Conservation (phyloP, 2,797 vertebrate species). For the Hemitrygon akajei region DNA sequence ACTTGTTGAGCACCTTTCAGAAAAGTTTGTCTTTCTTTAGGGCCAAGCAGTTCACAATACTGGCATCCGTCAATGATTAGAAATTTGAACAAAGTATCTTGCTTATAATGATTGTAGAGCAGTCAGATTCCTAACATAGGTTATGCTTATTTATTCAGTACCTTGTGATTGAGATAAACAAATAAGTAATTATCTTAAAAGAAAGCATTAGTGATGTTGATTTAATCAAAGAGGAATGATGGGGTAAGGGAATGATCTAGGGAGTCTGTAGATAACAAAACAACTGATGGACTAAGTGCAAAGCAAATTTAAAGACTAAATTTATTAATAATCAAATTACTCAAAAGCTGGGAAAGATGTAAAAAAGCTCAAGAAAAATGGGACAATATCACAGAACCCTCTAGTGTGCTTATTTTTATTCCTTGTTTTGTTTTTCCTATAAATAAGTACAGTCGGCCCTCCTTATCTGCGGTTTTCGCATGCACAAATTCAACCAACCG, state of each 20-base stretch:
- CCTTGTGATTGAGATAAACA: background rate
- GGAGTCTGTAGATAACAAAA: background rate
- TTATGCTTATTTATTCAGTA: background rate
- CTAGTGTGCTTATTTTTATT: background rate
- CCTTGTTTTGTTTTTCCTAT: background rate
- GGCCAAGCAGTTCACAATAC: background rate
- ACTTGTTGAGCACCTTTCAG: background rate
- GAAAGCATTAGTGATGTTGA: conserved; percentile 48
- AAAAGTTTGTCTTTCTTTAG: background rate
- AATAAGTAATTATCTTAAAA: conserved; percentile 43
- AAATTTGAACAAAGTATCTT: background rate
- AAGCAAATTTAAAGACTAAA: background rate
- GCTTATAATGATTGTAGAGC: background rate
- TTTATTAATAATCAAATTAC: background rate
- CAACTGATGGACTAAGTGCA: background rate
- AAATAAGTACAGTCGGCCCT: no score
- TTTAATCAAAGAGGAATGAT: conserved; percentile 47
- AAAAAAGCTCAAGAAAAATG: background rate
- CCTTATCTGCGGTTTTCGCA: no score
- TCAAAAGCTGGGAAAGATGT: background rate
- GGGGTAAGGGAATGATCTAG: conserved; percentile 17
- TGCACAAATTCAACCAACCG: no score
- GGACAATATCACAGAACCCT: background rate
- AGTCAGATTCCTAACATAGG: background rate
- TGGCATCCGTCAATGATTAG: background rate